A percentile compares a stretch with the other conserved stretches of the same genome.
Conservation (phyloP, 2,797 vertebrate species). For the Phrynocephalus forsythii region DNA sequence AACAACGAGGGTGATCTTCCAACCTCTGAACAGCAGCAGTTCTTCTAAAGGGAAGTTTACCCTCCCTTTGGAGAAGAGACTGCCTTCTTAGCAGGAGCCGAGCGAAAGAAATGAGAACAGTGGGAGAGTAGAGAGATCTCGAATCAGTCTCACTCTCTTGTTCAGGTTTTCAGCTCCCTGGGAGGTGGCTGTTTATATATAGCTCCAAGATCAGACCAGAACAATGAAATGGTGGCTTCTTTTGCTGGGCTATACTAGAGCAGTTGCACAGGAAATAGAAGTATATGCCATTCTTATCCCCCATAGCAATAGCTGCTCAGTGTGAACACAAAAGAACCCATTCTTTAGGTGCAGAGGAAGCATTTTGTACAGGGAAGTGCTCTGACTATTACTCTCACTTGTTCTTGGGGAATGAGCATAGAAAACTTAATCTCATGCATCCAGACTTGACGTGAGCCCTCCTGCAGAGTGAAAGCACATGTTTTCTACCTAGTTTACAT, state of each 20-base stretch:
- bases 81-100: constrained; percentile 58
- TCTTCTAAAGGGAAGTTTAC: constrained; percentile 32
- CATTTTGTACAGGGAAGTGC: too few relatives aligned
- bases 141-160: constrained; percentile 24
- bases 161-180: constrained; percentile 52
- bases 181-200: constrained; percentile 44
- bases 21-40: constrained; percentile 30
- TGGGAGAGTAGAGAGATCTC: constrained; percentile 43
- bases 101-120: constrained; percentile 55
- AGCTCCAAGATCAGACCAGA: constrained; percentile 28
- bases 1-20: constrained; percentile 15
- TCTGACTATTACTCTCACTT: too few relatives aligned
- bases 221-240: background rate
- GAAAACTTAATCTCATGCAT: background rate
- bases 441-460: background rate
- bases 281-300: too few relatives aligned
- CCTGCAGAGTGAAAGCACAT: background rate
- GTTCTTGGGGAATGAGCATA: too few relatives aligned
- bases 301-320: background rate
- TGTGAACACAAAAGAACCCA: too few relatives aligned
- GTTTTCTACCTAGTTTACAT: too few relatives aligned
- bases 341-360: background rate
- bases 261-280: too few relatives aligned
- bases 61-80: constrained; percentile 10
- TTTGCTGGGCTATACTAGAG: background rate